Base-by-base conservation (phyloP, 2,888 invertebrate genomes). In the Rhingia campestris region DNA sequence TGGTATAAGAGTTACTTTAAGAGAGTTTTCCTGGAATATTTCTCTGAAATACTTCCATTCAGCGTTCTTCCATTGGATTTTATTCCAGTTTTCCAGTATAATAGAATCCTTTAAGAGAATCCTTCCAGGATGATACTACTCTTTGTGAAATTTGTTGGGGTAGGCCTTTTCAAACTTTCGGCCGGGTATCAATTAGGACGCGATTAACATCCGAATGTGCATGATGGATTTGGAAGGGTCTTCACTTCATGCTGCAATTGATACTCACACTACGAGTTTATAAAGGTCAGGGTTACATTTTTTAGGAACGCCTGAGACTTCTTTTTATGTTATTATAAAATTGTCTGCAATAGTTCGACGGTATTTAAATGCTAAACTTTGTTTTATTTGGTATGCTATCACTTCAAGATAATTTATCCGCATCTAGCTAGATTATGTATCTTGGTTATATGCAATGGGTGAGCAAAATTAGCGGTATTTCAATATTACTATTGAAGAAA, bases 41-140 rank as follows among this genome's bases (percentile, higher is more conserved):
- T 6, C 67, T 76, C 77, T 82, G 45, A 0, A 45, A 4, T 2
- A 32, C 9, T 82, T 82, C 82, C 77, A 82, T 82, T 82, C 82
- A 82, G 82, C 82, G 0, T 9, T 2, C 6, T 81, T 76, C 76
- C 76, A 76, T 2, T 30, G 1, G 6, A 9, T 4, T 9, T 51
- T 73, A 41, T 45, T 54, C 30, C 6, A 9, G 0, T 4, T 4
- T 30, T 45, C 30, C 14, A 39, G 61, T 69, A 69, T 76, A 70
- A 77, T 69, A 77, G 76, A 32, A 41, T 45, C 5, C 6, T 3
- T 4, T 7, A 45, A 45, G 76, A 70, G 76, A 56, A 12, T 35
- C 35, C 37, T 33, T 37, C 43, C 14, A 51, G 22, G 9, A 2
- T 41, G 4, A 33, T 5, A 7, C 12, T 6, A 9, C 63, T 67